Conservation (phyloP, 2,113 vertebrate species). For the Tyrannus savana region DNA sequence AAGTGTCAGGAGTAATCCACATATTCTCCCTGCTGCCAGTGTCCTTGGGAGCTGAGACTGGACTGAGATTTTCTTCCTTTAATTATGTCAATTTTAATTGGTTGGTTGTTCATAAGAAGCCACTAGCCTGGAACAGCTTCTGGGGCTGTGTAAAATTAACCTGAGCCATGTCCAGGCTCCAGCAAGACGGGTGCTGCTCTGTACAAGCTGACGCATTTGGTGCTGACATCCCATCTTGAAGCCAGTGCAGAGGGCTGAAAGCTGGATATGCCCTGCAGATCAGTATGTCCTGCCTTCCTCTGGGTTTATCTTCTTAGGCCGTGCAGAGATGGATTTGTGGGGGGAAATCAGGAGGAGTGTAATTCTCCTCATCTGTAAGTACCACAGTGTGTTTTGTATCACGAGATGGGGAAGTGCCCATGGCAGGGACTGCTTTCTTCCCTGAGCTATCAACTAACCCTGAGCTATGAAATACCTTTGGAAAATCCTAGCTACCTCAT, state of each 20-base stretch:
- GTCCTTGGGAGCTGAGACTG: background rate
- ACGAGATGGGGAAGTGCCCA: background rate
- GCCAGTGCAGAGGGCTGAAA: background rate
- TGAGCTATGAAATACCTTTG: background rate
- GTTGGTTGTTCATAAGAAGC: background rate
- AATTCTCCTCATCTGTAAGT: conserved; percentile 5
- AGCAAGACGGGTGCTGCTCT: background rate
- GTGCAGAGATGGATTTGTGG: background rate
- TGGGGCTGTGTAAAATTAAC: conserved; percentile 3
- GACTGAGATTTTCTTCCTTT: background rate
- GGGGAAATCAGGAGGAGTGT: background rate
- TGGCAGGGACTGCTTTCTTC: background rate
- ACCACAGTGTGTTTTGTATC: background rate
- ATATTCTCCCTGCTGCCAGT: background rate
- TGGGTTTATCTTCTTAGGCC: conserved; percentile 37
- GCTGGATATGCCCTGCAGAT: conserved; percentile 2
- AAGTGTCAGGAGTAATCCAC: background rate
- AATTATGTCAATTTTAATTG: conserved; percentile 1
- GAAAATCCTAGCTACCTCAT: background rate
- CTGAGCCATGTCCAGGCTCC: background rate
- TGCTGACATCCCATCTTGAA: background rate
- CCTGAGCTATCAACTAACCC: background rate
- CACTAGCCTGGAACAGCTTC: background rate
- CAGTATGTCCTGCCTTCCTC: background rate
- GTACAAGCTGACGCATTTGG: background rate